phyloP scores from a whole-genome alignment of 1,140 invertebrate genomes.

The Cotesia typhae region DNA sequence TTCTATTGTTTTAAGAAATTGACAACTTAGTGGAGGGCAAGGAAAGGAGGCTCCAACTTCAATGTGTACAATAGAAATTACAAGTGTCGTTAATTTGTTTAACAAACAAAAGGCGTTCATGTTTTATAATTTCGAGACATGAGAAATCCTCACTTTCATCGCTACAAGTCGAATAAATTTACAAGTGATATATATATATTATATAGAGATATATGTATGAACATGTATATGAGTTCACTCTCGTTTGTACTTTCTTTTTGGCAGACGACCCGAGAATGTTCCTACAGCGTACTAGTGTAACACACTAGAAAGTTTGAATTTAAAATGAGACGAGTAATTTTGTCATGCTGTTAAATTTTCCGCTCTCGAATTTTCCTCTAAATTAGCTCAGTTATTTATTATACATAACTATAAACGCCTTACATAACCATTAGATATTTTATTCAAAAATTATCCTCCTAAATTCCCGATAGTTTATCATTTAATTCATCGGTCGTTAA shows the following conservation, averaged over 20 bases:
- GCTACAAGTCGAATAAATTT: conserved; percentile 34
- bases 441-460: no score
- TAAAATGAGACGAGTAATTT: conserved; percentile 35
- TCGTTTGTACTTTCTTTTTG: conserved; percentile 49
- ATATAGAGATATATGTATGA: background rate
- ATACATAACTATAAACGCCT: no score
- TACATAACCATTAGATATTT: no score
- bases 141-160: conserved; percentile 41
- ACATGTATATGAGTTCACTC: conserved; percentile 46
- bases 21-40: no score
- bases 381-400: conserved; percentile 8
- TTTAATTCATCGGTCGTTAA: no score
- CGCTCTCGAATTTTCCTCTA: conserved; percentile 19
- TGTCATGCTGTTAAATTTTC: conserved; percentile 16
- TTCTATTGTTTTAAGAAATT: no score
- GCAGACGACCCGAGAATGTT: conserved; percentile 39
- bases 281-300: background rate
- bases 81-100: background rate
- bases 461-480: no score
- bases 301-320: conserved; percentile 48
- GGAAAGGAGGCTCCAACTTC: background rate
- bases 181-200: conserved; percentile 6
- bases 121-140: conserved; percentile 13
- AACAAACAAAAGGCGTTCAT: background rate
- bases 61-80: background rate